Percentiles rank a stretch among this genome's conserved stretches.
Conservation (phyloP, 2,888 invertebrate genomes). For the Spisula subtruncata region DNA sequence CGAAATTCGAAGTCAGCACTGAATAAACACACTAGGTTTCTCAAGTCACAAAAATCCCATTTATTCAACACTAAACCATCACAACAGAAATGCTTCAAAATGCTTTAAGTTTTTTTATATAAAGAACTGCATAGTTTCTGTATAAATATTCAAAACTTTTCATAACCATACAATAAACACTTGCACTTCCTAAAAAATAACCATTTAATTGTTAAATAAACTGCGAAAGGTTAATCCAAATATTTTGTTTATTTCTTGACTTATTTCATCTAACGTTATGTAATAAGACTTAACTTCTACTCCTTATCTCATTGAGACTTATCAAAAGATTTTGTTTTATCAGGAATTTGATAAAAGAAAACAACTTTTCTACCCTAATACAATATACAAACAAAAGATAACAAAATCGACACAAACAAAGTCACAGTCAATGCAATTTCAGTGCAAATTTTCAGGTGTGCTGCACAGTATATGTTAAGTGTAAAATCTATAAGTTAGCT, state of each 20-base stretch:
- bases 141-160: neutral
- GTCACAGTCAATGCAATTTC: neutral
- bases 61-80: neutral
- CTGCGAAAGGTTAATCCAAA: neutral
- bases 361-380: neutral
- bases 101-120: neutral
- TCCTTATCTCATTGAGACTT: neutral
- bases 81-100: neutral
- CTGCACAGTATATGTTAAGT: neutral
- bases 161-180: neutral
- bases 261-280: neutral
- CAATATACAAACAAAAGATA: constrained; percentile 13
- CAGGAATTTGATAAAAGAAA: neutral
- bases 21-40: neutral
- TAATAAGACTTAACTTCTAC: neutral
- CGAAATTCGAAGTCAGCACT: neutral
- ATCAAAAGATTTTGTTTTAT: neutral
- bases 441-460: constrained; percentile 1
- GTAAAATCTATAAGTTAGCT: neutral
- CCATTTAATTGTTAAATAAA: constrained; percentile 7
- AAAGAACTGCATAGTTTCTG: neutral
- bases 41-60: neutral
- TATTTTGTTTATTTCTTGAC: neutral
- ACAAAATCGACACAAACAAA: neutral
- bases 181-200: neutral